phyloP scores from a whole-genome alignment of 2,888 invertebrate genomes.

The Timema podura region DNA sequence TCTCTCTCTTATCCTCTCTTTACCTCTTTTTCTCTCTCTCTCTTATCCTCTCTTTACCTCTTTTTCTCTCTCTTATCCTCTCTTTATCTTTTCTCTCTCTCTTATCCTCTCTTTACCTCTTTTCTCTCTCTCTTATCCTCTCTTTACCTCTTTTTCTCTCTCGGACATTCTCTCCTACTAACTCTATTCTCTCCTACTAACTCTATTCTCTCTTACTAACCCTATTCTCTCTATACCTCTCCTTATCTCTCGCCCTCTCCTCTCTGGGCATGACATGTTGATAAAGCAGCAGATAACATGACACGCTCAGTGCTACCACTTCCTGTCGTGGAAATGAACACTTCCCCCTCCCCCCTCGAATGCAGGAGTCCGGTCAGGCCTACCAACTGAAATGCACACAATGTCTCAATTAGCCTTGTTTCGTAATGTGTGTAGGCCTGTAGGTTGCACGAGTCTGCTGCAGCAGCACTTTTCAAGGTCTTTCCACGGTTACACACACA shows the following conservation, averaged over 20 bases:
- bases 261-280: too few relatives aligned
- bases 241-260: not conserved
- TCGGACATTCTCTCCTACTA: not conserved
- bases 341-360: too few relatives aligned
- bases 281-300: too few relatives aligned
- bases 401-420: too few relatives aligned
- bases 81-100: not conserved
- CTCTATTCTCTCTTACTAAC: not conserved
- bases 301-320: too few relatives aligned
- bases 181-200: not conserved
- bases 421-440: too few relatives aligned
- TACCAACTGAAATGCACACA: too few relatives aligned
- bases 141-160: not conserved
- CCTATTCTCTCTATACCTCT: not conserved
- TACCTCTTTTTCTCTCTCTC: not conserved
- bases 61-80: not conserved
- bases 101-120: not conserved
- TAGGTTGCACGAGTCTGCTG: too few relatives aligned
- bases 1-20: not conserved
- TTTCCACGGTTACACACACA: too few relatives aligned
- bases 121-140: not conserved
- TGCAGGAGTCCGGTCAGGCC: too few relatives aligned
- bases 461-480: too few relatives aligned
- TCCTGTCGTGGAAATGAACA: too few relatives aligned
- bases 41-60: not conserved